These are phyloP conservation scores for Calcarius lapponicus DNA, from an alignment of 2,797 vertebrate species.

Conservation along the genomic window DNA sequence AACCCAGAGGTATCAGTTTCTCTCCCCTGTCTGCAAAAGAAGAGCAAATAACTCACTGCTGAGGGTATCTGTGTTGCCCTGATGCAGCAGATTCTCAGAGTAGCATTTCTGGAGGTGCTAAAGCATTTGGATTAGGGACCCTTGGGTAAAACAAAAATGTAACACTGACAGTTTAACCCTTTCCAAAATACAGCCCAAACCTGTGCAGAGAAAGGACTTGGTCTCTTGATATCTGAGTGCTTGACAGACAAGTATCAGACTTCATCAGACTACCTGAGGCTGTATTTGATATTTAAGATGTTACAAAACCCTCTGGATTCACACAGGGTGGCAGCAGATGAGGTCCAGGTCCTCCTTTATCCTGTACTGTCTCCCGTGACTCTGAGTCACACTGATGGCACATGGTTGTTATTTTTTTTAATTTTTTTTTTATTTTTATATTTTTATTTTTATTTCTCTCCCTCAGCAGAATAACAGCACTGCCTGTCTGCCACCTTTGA, in stretches of 20 bases:
- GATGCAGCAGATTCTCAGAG: background rate
- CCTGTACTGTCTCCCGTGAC: background rate
- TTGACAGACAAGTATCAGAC: background rate
- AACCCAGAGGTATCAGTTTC: slow-evolving; percentile 32
- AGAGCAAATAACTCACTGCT: background rate
- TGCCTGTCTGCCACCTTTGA: slow-evolving; percentile 46
- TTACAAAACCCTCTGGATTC: background rate
- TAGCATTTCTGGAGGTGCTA: background rate
- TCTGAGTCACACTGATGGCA: background rate
- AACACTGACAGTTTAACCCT: background rate
- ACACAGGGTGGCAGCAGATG: background rate
- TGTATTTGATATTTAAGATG: background rate
- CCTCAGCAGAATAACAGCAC: background rate
- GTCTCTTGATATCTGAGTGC: background rate
- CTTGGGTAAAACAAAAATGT: too few relatives aligned
- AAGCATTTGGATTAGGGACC: background rate
- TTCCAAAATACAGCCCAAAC: background rate
- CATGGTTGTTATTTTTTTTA: background rate
- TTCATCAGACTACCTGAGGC: background rate
- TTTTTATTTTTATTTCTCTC: slow-evolving; percentile 11
- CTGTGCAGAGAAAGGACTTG: background rate
- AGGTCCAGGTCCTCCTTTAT: background rate
- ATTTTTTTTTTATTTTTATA: background rate
- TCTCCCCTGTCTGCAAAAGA: background rate
- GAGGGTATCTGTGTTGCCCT: background rate